Evolutionary conservation across 2,113 vertebrate genomes (phyloP).

Genomic region (Pangasianodon gigas): DNA sequence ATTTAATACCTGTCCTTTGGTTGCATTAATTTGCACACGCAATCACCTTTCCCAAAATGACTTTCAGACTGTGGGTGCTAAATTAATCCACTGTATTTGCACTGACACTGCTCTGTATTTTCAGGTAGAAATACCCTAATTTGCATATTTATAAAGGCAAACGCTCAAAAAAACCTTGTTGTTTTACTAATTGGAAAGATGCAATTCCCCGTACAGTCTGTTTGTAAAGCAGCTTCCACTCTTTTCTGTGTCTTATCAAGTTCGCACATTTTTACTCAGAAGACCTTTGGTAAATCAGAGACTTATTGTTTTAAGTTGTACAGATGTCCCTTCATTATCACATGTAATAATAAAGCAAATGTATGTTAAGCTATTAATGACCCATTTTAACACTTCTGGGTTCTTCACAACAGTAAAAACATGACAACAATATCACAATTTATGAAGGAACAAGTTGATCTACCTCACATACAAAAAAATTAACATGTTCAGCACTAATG

Average conservation of each 20-base stretch:
- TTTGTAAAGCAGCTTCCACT: neutral
- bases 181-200: neutral
- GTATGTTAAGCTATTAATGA: neutral
- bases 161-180: neutral
- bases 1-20: neutral
- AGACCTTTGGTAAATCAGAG: neutral
- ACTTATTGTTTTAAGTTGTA: neutral
- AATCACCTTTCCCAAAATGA: neutral
- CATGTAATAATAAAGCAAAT: neutral
- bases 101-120: neutral
- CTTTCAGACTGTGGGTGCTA: neutral
- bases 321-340: neutral
- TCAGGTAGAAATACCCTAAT: neutral
- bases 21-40: slow-evolving; percentile 2
- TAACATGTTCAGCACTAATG: neutral
- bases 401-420: neutral
- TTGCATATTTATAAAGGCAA: slow-evolving; percentile 1
- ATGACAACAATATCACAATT: neutral
- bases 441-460: neutral
- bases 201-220: neutral
- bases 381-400: neutral
- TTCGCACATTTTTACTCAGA: neutral
- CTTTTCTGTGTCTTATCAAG: neutral
- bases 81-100: neutral
- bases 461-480: neutral